Evolutionary conservation across 1,140 invertebrate species (phyloP).

Genomic region (Drosophila bocki): DNA sequence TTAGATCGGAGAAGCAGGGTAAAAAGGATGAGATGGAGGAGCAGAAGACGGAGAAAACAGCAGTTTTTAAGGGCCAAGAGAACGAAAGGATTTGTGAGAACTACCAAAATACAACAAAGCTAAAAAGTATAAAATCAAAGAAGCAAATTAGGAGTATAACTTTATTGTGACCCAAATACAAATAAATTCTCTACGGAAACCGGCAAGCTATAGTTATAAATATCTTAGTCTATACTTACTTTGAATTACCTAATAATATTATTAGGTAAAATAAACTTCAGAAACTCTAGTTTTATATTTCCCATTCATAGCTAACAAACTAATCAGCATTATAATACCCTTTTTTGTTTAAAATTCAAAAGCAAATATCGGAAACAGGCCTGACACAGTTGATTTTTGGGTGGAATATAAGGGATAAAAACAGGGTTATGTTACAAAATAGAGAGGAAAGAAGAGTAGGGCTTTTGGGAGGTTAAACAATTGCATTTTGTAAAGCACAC

Average conservation of each 20-base stretch:
- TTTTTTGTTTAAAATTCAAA: background rate
- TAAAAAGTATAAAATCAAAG: background rate
- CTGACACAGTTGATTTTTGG: constrained; percentile 22
- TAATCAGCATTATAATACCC: background rate
- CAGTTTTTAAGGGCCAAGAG: constrained; percentile 1
- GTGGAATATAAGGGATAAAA: background rate
- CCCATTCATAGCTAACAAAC: background rate
- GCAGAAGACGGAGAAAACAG: constrained; percentile 16
- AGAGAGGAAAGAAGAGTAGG: background rate
- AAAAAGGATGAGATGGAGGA: constrained; percentile 25
- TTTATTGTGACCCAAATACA: background rate
- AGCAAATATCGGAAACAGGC: constrained; percentile 1
- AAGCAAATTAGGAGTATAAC: background rate
- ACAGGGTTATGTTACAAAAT: background rate
- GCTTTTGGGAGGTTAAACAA: constrained; percentile 1
- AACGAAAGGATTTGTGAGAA: constrained; percentile 10
- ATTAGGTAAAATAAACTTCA: too few relatives aligned
- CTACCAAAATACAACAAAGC: constrained; percentile 26
- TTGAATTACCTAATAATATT: too few relatives aligned
- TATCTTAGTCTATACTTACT: background rate
- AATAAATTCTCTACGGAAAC: background rate
- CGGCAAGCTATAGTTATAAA: background rate
- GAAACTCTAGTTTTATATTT: background rate
- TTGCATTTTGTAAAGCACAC: constrained; percentile 55
- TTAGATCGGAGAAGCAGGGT: background rate